These are phyloP conservation scores for Lycocorax pyrrhopterus DNA, from an alignment of 2,113 vertebrate genomes.

Conservation along the genomic window DNA sequence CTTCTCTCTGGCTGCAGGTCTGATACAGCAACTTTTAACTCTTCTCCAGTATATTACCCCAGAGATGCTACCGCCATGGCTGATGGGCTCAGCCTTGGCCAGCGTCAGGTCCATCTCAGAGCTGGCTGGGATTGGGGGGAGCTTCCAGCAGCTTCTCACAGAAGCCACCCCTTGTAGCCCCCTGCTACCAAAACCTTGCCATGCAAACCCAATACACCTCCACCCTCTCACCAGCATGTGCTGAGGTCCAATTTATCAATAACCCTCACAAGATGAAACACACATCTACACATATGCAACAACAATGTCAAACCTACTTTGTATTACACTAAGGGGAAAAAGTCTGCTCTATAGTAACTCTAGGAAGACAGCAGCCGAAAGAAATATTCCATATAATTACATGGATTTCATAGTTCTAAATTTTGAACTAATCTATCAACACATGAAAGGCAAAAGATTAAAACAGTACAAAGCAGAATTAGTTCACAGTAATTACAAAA, in stretches of 20 bases:
- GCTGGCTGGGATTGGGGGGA: accelerated
- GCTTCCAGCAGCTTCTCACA: background rate
- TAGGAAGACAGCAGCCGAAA: background rate
- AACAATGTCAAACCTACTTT: background rate
- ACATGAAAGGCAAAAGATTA: background rate
- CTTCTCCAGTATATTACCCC: background rate
- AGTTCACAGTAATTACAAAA: background rate
- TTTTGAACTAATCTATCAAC: background rate
- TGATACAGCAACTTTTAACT: background rate
- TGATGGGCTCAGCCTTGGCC: background rate
- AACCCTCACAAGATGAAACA: background rate
- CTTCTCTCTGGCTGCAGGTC: background rate
- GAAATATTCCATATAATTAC: background rate
- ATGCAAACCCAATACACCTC: background rate
- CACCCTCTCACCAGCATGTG: background rate
- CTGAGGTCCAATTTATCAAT: background rate
- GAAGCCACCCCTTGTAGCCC: background rate
- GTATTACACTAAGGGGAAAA: background rate
- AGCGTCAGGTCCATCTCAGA: accelerated
- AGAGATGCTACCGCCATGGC: accelerated
- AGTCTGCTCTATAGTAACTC: background rate
- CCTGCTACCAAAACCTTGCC: background rate
- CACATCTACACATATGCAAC: background rate
- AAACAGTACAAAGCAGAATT: background rate
- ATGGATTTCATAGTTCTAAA: background rate